Conservation (phyloP, 2,888 invertebrate genomes). For the Phlogophora meticulosa region DNA sequence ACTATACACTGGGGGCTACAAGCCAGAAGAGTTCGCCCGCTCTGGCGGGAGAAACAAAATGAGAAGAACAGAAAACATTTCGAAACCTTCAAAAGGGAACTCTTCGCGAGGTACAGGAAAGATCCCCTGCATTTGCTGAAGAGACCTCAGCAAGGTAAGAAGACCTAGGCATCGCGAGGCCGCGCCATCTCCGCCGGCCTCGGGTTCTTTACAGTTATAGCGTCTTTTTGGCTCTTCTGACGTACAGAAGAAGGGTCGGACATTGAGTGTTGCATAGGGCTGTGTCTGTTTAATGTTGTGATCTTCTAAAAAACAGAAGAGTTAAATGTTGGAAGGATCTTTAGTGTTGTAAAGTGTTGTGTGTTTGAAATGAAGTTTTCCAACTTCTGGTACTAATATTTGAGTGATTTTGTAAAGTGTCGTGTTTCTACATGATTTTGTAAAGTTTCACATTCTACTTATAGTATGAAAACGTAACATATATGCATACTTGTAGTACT, state of each 20-base stretch:
- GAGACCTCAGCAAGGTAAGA: constrained; percentile 81
- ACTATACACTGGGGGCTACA: constrained; percentile 98
- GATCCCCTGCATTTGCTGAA: constrained; percentile 91
- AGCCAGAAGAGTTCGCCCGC: constrained; percentile 94
- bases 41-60: constrained; percentile 97
- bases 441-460: constrained; percentile 20
- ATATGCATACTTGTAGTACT: constrained; percentile 43
- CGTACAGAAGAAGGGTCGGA: constrained; percentile 46
- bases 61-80: constrained; percentile 95
- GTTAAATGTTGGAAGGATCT: constrained; percentile 16
- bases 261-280: constrained; percentile 25
- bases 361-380: constrained; percentile 9
- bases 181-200: constrained; percentile 85
- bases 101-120: constrained; percentile 94
- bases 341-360: constrained; percentile 34
- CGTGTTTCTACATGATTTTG: constrained; percentile 29
- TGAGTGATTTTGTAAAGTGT: constrained; percentile 25
- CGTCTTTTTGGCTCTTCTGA: constrained; percentile 70
- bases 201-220: constrained; percentile 64
- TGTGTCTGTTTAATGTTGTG: constrained; percentile 20
- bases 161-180: constrained; percentile 89
- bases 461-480: constrained; percentile 23
- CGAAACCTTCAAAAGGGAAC: constrained; percentile 95
- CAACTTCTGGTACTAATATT: constrained; percentile 34
- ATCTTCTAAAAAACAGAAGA: constrained; percentile 19